phyloP scores from a whole-genome alignment of 2,888 invertebrate genomes.

The Tinea semifulvella region DNA sequence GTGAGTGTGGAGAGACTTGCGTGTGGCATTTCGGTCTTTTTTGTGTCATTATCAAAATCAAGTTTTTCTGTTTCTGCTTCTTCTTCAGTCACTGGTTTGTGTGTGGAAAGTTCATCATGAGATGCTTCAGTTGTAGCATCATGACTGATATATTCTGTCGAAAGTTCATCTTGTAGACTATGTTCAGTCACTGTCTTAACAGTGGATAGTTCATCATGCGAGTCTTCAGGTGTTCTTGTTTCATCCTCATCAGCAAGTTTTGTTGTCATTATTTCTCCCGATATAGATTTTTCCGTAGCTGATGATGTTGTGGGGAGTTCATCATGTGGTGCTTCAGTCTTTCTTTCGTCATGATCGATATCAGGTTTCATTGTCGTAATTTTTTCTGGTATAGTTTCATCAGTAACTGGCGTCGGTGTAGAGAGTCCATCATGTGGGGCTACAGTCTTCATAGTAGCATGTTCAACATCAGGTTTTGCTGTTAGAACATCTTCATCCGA shows the following conservation, averaged over 20 bases:
- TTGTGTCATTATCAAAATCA: background rate
- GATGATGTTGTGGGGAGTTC: no score
- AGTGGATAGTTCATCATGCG: background rate
- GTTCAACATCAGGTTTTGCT: background rate
- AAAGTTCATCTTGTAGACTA: no score
- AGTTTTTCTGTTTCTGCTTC: background rate
- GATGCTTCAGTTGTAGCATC: background rate
- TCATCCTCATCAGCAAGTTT: background rate
- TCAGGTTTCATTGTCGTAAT: background rate
- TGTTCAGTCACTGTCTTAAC: background rate
- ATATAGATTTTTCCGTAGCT: background rate
- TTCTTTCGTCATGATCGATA: background rate
- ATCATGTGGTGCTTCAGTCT: background rate
- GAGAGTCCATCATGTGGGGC: background rate
- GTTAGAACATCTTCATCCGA: background rate
- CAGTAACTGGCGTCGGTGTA: background rate
- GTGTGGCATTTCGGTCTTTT: background rate
- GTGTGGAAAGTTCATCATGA: background rate
- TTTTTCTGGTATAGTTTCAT: background rate
- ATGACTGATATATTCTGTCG: background rate
- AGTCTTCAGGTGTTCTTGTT: background rate
- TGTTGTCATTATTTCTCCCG: no score
- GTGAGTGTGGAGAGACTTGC: background rate
- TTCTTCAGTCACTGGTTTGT: background rate
- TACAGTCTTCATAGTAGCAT: background rate